Evolutionary conservation across 2,797 vertebrate genomes (phyloP).

Genomic region (Sebastes hubbsi): DNA sequence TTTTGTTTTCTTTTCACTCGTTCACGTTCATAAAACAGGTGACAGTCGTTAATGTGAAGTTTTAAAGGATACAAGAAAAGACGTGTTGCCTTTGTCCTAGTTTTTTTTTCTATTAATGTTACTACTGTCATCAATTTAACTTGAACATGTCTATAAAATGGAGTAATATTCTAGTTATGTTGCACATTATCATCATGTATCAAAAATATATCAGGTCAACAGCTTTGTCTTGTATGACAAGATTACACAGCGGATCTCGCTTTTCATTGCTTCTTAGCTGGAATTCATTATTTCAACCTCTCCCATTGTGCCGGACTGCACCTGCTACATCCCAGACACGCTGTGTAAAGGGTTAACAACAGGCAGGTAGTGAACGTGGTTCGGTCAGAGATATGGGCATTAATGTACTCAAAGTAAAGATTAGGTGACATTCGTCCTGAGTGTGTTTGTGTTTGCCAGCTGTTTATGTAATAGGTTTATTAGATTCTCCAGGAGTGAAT

Average conservation of each 20-base stretch:
- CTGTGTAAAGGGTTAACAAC: neutral
- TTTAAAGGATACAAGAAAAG: neutral
- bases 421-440: neutral
- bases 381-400: neutral
- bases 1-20: neutral
- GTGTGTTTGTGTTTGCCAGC: constrained; percentile 7
- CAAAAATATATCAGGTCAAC: neutral
- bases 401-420: neutral
- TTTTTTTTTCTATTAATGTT: neutral
- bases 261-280: neutral
- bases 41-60: neutral
- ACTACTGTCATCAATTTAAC: neutral
- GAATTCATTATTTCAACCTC: constrained; percentile 3
- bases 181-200: neutral
- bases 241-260: neutral
- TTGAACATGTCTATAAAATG: neutral
- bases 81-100: neutral
- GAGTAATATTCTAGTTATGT: neutral
- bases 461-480: constrained; percentile 26
- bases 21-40: neutral
- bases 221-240: neutral
- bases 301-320: neutral
- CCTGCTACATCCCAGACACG: constrained; percentile 11
- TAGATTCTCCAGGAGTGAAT: constrained; percentile 6
- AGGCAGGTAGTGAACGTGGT: neutral